Evolutionary conservation across 92 coral and sea anemone species (phyloP).

Genomic region (Ricordea florida): DNA sequence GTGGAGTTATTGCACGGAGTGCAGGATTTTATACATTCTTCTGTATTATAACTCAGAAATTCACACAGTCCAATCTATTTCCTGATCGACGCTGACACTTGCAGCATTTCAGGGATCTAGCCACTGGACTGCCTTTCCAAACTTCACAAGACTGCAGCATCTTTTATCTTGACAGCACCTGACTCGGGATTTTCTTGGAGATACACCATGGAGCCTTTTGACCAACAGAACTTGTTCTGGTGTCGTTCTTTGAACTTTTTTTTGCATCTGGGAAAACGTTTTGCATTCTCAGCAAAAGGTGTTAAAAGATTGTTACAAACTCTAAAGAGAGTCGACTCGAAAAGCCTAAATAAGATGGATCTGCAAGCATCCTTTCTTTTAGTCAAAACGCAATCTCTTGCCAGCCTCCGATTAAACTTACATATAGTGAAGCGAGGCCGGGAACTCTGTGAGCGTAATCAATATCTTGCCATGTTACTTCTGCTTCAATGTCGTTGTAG

Average conservation of each 20-base stretch:
- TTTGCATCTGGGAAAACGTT: background rate
- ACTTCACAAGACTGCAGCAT: background rate
- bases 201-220: slow-evolving; percentile 2
- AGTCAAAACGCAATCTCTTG: too few species aligned
- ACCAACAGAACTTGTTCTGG: background rate
- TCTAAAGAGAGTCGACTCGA: background rate
- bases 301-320: background rate
- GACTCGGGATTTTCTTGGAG: slow-evolving; percentile 3
- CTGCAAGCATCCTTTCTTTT: too few species aligned
- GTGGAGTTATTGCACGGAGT: background rate
- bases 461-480: background rate
- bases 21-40: too few species aligned
- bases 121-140: background rate
- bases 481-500: background rate
- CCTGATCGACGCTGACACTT: background rate
- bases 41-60: background rate
- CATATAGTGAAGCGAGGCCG: too few species aligned
- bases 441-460: background rate
- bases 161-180: background rate
- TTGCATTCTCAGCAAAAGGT: background rate
- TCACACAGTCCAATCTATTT: background rate
- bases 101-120: background rate
- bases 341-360: too few species aligned
- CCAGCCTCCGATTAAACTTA: too few species aligned
- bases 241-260: background rate